These are phyloP conservation scores for Scopus umbretta DNA, from an alignment of 2,113 vertebrate species.

Conservation along the genomic window DNA sequence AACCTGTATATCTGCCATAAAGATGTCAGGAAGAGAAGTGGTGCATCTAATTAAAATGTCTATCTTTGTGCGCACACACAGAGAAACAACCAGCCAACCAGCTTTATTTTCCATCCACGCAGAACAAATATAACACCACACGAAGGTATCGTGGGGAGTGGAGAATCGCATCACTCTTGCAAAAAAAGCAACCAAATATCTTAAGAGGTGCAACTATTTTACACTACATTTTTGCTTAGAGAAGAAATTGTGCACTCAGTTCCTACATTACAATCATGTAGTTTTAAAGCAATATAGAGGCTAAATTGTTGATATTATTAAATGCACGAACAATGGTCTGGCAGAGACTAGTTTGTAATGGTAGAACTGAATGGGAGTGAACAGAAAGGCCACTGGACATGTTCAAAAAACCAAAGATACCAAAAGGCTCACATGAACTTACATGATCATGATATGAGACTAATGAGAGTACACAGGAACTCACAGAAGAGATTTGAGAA, in stretches of 20 bases:
- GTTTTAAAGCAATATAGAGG: not conserved
- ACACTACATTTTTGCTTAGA: not conserved
- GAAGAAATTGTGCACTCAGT: not conserved
- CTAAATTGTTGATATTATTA: not conserved
- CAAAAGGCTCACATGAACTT: accelerated
- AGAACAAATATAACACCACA: not conserved
- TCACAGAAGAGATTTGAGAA: not conserved
- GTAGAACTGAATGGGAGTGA: not conserved
- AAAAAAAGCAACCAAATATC: not conserved
- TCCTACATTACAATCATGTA: not conserved
- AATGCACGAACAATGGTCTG: not conserved
- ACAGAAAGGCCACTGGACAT: not conserved
- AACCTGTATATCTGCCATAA: not conserved
- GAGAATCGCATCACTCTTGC: not conserved
- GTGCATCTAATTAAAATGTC: not conserved
- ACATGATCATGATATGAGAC: not conserved
- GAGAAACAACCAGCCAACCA: not conserved
- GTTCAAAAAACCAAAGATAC: not conserved
- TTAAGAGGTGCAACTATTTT: not conserved
- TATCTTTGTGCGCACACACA: not conserved
- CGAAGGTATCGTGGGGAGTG: not conserved
- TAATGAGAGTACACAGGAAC: not conserved
- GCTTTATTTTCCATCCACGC: not conserved
- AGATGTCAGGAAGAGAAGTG: not conserved
- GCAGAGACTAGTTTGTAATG: not conserved